A percentile compares a stretch with the other conserved stretches of the same genome.
Conservation (phyloP, 2,113 vertebrate species). For the Archilochus colubris region DNA sequence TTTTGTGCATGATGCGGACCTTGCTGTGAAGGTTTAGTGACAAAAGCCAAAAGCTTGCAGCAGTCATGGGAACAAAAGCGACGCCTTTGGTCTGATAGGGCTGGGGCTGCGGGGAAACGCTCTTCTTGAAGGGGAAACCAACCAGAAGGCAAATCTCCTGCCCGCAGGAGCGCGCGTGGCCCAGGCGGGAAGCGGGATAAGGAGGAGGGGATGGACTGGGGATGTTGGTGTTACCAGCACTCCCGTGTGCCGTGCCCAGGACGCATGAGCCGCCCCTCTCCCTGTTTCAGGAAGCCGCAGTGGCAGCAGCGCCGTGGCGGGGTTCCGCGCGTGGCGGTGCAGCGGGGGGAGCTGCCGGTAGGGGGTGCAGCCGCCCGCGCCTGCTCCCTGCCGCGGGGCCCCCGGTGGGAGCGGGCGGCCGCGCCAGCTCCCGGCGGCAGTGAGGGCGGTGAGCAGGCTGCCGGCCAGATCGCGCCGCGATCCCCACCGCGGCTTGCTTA, state of each 20-base stretch:
- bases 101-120: background rate
- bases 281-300: accelerated
- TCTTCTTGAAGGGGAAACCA: background rate
- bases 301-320: accelerated
- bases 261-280: accelerated
- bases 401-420: too few species aligned
- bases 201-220: background rate
- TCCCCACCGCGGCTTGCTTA: too few species aligned
- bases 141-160: background rate
- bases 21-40: background rate
- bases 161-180: background rate
- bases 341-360: background rate
- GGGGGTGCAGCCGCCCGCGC: background rate
- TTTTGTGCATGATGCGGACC: background rate
- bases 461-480: too few species aligned
- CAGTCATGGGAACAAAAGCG: background rate
- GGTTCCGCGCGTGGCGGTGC: accelerated
- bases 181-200: background rate
- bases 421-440: too few species aligned
- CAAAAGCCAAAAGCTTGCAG: background rate
- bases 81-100: background rate
- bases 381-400: background rate
- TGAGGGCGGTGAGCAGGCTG: too few species aligned
- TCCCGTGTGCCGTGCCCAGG: accelerated
- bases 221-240: background rate